Conservation (phyloP, 1,140 invertebrate genomes). For the Gonioctena quinquepunctata region DNA sequence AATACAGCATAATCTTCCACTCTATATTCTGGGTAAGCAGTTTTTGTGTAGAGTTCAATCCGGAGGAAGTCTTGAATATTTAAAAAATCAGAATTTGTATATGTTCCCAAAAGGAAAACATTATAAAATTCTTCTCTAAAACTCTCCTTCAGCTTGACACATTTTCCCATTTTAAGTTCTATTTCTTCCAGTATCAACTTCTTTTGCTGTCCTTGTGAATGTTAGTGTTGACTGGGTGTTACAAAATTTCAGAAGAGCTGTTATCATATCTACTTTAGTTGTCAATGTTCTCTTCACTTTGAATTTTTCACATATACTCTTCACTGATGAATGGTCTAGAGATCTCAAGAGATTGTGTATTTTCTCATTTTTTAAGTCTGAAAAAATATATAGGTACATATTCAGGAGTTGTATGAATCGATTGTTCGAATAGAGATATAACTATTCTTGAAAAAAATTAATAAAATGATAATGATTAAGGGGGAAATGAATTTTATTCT, state of each 20-base stretch:
- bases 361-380: not conserved
- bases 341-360: not conserved
- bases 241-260: not conserved
- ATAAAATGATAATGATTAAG: too few species aligned
- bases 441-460: too few species aligned
- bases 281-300: not conserved
- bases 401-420: too few species aligned
- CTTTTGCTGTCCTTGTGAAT: not conserved
- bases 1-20: conserved; percentile 23
- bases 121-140: conserved; percentile 21
- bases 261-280: conserved; percentile 10
- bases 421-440: too few species aligned
- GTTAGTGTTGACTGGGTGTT: not conserved
- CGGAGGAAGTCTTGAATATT: conserved; percentile 21
- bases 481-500: too few species aligned
- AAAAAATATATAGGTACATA: too few species aligned
- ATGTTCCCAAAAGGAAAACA: conserved; percentile 25
- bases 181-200: conserved; percentile 11
- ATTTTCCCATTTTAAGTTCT: conserved; percentile 16
- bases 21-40: conserved; percentile 16
- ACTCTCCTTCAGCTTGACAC: conserved; percentile 1
- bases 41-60: not conserved
- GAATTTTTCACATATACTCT: not conserved
- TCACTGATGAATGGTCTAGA: not conserved
- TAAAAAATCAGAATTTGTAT: conserved; percentile 22